These are phyloP conservation scores for Ischnus inquisitorius DNA, from an alignment of 2,888 invertebrate species.

Conservation along the genomic window DNA sequence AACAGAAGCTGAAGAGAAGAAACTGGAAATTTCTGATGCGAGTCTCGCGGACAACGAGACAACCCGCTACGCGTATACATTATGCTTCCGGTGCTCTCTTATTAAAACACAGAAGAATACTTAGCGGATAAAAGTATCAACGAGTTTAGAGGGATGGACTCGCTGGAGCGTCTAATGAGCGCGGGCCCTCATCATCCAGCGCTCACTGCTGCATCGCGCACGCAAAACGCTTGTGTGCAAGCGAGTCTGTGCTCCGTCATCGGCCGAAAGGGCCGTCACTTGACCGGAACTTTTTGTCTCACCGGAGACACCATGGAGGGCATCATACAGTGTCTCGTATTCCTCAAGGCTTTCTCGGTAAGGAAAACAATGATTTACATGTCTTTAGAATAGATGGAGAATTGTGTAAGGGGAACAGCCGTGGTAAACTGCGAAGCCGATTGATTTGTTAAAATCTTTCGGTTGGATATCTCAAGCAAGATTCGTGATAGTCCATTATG, in stretches of 20 bases:
- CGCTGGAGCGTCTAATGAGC: constrained; percentile 92
- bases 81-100: constrained; percentile 7
- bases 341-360: constrained; percentile 97
- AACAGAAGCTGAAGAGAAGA: neutral
- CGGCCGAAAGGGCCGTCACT: constrained; percentile 92
- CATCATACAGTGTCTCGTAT: constrained; percentile 96
- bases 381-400: neutral
- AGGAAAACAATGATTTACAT: constrained; percentile 83
- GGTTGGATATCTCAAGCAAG: neutral
- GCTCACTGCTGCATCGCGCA: constrained; percentile 88
- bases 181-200: constrained; percentile 90
- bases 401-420: neutral
- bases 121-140: constrained; percentile 61
- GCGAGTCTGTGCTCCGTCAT: constrained; percentile 91
- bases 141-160: constrained; percentile 89
- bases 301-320: constrained; percentile 97
- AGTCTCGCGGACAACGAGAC: constrained; percentile 21
- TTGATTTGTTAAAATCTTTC: neutral
- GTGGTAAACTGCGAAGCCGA: neutral
- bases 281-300: constrained; percentile 95
- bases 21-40: neutral
- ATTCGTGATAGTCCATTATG: neutral
- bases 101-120: constrained; percentile 12
- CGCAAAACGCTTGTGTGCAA: constrained; percentile 91
- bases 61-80: constrained; percentile 30